These are phyloP conservation scores for Sinotaia quadrata DNA, from an alignment of 2,888 invertebrate species.

Conservation along the genomic window DNA sequence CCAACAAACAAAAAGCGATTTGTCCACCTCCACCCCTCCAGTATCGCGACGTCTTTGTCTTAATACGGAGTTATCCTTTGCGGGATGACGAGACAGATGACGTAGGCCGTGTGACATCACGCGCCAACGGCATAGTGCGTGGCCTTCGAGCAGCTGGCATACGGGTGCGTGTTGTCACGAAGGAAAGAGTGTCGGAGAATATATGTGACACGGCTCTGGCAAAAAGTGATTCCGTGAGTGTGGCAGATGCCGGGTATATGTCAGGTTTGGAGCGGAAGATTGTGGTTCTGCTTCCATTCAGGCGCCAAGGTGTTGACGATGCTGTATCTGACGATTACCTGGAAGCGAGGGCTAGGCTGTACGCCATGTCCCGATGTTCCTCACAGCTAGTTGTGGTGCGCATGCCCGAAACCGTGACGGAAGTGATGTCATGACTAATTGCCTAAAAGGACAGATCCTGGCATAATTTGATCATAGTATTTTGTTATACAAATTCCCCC, in stretches of 20 bases:
- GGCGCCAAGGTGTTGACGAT: neutral
- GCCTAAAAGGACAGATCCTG: too few relatives aligned
- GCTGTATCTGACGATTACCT: neutral
- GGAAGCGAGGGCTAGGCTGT: constrained; percentile 11
- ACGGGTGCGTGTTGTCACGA: constrained; percentile 3
- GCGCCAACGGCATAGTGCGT: constrained; percentile 5
- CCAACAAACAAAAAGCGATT: neutral
- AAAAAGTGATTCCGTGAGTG: neutral
- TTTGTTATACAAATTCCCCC: too few relatives aligned
- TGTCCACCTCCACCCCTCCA: neutral
- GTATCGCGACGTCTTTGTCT: constrained; percentile 7
- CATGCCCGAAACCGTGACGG: too few relatives aligned
- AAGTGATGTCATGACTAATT: too few relatives aligned
- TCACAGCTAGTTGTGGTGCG: constrained; percentile 21
- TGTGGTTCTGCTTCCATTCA: constrained; percentile 16
- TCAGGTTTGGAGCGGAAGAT: constrained; percentile 25
- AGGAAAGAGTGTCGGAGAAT: neutral
- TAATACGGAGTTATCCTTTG: neutral
- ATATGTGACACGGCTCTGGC: neutral
- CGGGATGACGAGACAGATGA: neutral
- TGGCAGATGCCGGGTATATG: neutral
- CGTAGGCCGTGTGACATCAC: neutral
- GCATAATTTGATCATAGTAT: too few relatives aligned
- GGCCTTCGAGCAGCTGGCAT: constrained; percentile 5
- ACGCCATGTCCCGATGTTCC: constrained; percentile 24